Percentiles rank a stretch among this genome's conserved stretches.
Conservation (phyloP, 2,113 vertebrate species). For the Motacilla alba region DNA sequence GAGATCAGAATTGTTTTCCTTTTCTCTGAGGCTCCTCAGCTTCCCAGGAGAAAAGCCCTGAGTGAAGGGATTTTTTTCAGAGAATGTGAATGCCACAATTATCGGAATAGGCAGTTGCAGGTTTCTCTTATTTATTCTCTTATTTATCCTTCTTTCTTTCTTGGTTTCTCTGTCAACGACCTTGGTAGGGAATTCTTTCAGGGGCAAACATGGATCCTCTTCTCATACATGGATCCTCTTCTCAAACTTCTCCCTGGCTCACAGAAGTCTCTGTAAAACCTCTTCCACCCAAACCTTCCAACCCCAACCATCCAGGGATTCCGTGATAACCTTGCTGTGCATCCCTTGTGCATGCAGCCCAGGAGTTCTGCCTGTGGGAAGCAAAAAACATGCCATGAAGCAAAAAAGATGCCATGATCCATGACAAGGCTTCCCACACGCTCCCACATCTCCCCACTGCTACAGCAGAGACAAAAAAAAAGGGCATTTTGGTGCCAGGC, state of each 20-base stretch:
- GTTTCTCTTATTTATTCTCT: neutral
- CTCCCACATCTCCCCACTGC: neutral
- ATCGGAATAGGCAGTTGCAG: neutral
- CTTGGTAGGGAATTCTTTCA: neutral
- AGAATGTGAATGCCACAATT: too few species aligned
- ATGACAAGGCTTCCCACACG: fast-evolving
- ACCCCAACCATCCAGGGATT: fast-evolving
- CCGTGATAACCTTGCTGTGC: fast-evolving
- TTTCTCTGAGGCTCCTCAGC: too few species aligned
- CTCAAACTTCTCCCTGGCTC: neutral
- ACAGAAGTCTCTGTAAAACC: neutral
- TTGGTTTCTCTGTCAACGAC: neutral
- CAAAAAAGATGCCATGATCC: neutral
- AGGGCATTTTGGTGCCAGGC: neutral
- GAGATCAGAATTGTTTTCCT: too few species aligned
- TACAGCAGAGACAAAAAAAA: neutral
- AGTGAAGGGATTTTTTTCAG: too few species aligned
- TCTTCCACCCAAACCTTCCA: neutral
- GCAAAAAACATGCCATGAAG: neutral
- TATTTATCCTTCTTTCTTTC: neutral
- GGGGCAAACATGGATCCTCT: neutral
- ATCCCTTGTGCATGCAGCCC: too few species aligned
- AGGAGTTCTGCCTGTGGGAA: neutral
- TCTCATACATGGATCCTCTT: neutral
- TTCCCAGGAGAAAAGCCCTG: too few species aligned